These are phyloP conservation scores for Nemurella pictetii DNA, from an alignment of 2,888 invertebrate genomes.

Conservation along the genomic window DNA sequence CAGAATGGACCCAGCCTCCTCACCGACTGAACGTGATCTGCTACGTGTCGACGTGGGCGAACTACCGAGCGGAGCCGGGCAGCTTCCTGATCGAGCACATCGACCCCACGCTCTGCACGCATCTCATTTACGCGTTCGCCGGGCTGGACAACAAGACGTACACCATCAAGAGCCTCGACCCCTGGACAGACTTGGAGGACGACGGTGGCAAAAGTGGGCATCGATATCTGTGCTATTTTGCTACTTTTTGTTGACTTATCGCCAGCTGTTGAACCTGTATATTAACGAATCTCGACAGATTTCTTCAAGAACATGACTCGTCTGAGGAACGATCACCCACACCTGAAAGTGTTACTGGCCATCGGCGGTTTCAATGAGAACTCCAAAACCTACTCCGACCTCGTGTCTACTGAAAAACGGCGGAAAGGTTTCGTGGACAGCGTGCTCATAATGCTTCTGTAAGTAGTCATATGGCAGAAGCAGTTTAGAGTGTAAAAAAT, in stretches of 20 bases:
- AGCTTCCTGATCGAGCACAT: conserved; percentile 68
- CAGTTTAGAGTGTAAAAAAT: background rate
- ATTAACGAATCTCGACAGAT: conserved; percentile 37
- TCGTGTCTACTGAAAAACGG: background rate
- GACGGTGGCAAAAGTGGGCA: background rate
- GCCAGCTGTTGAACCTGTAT: background rate
- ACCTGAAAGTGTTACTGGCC: conserved; percentile 50
- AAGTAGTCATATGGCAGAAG: conserved; percentile 31
- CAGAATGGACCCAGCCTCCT: conserved; percentile 12
- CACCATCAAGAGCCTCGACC: conserved; percentile 45
- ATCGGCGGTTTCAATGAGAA: conserved; percentile 41
- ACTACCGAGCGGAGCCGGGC: conserved; percentile 66
- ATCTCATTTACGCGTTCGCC: conserved; percentile 73
- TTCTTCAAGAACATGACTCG: conserved; percentile 46
- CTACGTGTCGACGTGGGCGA: conserved; percentile 77
- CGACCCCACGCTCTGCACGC: conserved; percentile 71
- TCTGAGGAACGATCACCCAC: conserved; percentile 44
- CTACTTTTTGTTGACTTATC: background rate
- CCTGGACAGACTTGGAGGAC: conserved; percentile 45
- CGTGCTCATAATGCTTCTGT: conserved; percentile 46
- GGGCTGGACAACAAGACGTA: conserved; percentile 61
- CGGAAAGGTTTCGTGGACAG: conserved; percentile 46
- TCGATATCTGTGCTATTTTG: conserved; percentile 31
- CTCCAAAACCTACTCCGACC: background rate
- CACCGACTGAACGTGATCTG: conserved; percentile 59